Conservation (phyloP, 2,797 vertebrate genomes). For the Mus spretus region DNA sequence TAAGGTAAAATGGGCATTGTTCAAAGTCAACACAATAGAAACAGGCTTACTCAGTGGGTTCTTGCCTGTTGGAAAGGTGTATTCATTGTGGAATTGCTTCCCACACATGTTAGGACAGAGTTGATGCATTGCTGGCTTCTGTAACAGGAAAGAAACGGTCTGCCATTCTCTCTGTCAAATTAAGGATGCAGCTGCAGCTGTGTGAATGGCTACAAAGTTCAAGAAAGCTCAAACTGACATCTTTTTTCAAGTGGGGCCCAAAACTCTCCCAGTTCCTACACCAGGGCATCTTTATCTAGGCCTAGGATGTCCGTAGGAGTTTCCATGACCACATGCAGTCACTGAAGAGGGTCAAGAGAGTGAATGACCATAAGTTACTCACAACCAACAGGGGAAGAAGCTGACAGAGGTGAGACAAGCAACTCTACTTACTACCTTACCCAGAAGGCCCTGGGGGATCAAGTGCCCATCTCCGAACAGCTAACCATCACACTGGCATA, state of each 20-base stretch:
- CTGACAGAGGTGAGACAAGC: not conserved
- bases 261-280: not conserved
- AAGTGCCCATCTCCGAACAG: not conserved
- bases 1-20: not conserved
- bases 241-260: not conserved
- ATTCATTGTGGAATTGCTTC: not conserved
- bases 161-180: not conserved
- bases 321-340: not conserved
- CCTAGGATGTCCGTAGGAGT: not conserved
- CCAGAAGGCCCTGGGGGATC: not conserved
- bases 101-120: not conserved
- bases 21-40: constrained; percentile 7
- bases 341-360: not conserved
- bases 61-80: not conserved
- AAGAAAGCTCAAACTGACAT: not conserved
- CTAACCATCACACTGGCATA: not conserved
- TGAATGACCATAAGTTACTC: not conserved
- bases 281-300: not conserved
- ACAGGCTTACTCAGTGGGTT: not conserved
- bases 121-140: not conserved
- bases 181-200: not conserved
- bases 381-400: not conserved
- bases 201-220: not conserved
- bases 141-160: not conserved
- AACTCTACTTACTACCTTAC: not conserved